Evolutionary conservation across 2,113 vertebrate genomes (phyloP).

Genomic region (Regulus satrapa): DNA sequence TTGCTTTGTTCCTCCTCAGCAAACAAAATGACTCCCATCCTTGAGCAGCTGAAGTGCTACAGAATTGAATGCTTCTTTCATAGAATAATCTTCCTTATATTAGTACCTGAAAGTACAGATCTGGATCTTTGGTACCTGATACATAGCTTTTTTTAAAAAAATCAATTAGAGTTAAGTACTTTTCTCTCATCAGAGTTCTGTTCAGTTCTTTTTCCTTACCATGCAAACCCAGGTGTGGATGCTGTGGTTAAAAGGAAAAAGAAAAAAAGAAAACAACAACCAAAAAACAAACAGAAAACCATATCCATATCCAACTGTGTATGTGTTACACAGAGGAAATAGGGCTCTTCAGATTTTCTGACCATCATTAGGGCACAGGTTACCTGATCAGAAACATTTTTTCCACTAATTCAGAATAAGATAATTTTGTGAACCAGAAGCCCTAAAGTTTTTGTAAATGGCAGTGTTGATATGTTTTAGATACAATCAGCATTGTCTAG

Average conservation of each 20-base stretch:
- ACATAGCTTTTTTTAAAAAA: background rate
- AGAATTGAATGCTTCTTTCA: background rate
- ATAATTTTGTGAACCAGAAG: background rate
- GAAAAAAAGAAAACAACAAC: too few relatives aligned
- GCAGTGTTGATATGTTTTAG: background rate
- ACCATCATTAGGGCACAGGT: background rate
- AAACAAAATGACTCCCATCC: background rate
- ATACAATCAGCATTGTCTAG: background rate
- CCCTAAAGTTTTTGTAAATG: background rate
- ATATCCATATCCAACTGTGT: background rate
- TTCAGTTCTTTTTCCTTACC: background rate
- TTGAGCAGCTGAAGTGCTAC: background rate
- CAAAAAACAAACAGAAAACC: background rate
- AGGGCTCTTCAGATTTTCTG: background rate
- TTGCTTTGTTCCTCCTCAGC: background rate
- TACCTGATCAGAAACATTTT: background rate
- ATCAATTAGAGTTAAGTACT: background rate
- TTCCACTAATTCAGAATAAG: background rate
- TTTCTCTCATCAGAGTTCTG: background rate
- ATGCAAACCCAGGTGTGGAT: background rate
- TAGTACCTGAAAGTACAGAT: background rate
- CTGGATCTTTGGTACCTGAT: background rate
- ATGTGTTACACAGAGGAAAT: background rate
- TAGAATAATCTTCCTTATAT: background rate
- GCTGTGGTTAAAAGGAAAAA: background rate